Evolutionary conservation across 2,888 invertebrate species (phyloP).

Genomic region (Cheilosia impressa): DNA sequence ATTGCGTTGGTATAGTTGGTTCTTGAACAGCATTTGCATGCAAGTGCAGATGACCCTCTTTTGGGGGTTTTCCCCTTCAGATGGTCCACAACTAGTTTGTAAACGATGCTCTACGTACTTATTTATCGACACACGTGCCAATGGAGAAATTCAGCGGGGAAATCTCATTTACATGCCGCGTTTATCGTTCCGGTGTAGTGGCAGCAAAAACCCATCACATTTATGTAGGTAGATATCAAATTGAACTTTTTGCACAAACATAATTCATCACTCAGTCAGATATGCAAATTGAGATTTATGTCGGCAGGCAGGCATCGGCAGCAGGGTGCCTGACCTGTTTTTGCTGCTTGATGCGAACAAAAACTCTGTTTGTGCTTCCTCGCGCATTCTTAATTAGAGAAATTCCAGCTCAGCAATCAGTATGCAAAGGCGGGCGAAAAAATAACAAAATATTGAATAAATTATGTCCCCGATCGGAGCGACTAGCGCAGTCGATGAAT

Average conservation of each 20-base stretch:
- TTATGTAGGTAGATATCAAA: not conserved
- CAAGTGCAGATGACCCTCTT: too few species aligned
- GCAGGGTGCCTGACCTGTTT: slow-evolving; percentile 46
- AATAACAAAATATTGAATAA: slow-evolving; percentile 53
- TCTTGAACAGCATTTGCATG: too few species aligned
- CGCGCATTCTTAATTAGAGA: slow-evolving; percentile 66
- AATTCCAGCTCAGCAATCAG: slow-evolving; percentile 54
- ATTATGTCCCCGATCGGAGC: slow-evolving; percentile 52
- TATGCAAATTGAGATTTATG: slow-evolving; percentile 70
- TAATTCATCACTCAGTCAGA: slow-evolving; percentile 66
- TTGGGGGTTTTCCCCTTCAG: too few species aligned
- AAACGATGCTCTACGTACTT: too few species aligned
- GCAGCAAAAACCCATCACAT: slow-evolving; percentile 2
- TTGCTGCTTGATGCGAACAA: slow-evolving; percentile 23
- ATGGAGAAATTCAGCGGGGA: not conserved
- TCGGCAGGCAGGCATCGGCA: slow-evolving; percentile 5
- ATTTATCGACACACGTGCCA: not conserved
- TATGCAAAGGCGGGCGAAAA: slow-evolving; percentile 45
- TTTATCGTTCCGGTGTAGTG: not conserved
- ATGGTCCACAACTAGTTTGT: too few species aligned
- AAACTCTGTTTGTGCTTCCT: slow-evolving; percentile 41
- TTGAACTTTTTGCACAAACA: slow-evolving; percentile 14
- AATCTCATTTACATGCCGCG: not conserved
- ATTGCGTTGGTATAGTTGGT: too few species aligned
- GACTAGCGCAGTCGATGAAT: slow-evolving; percentile 7